These are phyloP conservation scores for Macrochelys suwanniensis DNA, from an alignment of 2,797 vertebrate genomes.

Conservation along the genomic window DNA sequence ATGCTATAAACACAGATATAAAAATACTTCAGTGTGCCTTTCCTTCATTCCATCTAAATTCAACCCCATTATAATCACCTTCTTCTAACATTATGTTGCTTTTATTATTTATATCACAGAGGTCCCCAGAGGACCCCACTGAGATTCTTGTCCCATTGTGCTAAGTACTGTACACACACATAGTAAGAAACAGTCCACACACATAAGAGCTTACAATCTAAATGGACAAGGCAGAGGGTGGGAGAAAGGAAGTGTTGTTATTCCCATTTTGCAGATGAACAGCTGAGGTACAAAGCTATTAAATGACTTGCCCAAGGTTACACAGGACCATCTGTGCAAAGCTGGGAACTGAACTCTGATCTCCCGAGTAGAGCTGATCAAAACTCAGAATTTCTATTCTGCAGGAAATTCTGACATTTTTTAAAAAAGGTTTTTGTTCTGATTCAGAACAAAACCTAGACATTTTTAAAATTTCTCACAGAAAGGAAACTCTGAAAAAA, in stretches of 20 bases:
- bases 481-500: too few species aligned
- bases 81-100: background rate
- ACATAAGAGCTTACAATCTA: background rate
- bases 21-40: background rate
- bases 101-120: background rate
- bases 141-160: background rate
- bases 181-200: background rate
- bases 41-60: background rate
- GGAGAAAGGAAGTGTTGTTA: background rate
- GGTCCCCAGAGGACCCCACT: background rate
- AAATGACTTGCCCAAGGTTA: background rate
- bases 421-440: too few species aligned
- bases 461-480: too few species aligned
- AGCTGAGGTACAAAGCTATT: background rate
- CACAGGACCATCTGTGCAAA: background rate
- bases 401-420: too few species aligned
- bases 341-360: background rate
- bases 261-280: too few species aligned
- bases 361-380: background rate
- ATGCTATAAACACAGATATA: too few species aligned
- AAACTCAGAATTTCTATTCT: too few species aligned
- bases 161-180: background rate
- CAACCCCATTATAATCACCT: background rate
- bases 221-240: background rate
- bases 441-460: too few species aligned